Conservation (phyloP, 2,888 invertebrate genomes). For the Uropetala carovei region DNA sequence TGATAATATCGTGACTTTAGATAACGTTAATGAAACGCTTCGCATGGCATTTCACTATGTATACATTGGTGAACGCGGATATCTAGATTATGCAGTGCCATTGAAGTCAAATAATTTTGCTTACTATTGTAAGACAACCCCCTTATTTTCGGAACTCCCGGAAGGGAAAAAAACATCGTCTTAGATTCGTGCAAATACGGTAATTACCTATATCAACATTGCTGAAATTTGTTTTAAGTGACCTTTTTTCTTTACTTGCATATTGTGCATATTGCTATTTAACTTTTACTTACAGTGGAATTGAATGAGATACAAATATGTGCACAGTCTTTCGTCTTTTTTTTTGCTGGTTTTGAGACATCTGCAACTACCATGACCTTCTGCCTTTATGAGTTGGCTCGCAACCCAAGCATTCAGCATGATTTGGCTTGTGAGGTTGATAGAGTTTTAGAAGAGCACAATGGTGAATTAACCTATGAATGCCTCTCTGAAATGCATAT, state of each 20-base stretch:
- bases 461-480: slow-evolving; percentile 76
- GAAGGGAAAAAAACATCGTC: too few relatives aligned
- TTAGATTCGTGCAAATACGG: too few relatives aligned
- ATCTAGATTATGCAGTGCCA: too few relatives aligned
- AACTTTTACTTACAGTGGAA: slow-evolving; percentile 75
- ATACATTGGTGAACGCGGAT: too few relatives aligned
- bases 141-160: too few relatives aligned
- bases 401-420: slow-evolving; percentile 76
- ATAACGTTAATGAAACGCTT: too few relatives aligned
- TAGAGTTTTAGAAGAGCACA: slow-evolving; percentile 73
- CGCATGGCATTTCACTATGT: too few relatives aligned
- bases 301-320: slow-evolving; percentile 54
- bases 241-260: slow-evolving; percentile 66
- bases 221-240: slow-evolving; percentile 70
- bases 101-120: too few relatives aligned
- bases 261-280: slow-evolving; percentile 55
- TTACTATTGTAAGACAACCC: too few relatives aligned
- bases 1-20: too few relatives aligned
- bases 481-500: slow-evolving; percentile 77
- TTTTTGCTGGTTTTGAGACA: slow-evolving; percentile 78
- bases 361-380: slow-evolving; percentile 79
- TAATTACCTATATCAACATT: slow-evolving; percentile 71
- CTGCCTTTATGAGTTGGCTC: slow-evolving; percentile 78
- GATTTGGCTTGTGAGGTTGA: slow-evolving; percentile 76
- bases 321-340: slow-evolving; percentile 76